phyloP scores from a whole-genome alignment of 2,888 invertebrate species.

The Neuroscelio doddi region DNA sequence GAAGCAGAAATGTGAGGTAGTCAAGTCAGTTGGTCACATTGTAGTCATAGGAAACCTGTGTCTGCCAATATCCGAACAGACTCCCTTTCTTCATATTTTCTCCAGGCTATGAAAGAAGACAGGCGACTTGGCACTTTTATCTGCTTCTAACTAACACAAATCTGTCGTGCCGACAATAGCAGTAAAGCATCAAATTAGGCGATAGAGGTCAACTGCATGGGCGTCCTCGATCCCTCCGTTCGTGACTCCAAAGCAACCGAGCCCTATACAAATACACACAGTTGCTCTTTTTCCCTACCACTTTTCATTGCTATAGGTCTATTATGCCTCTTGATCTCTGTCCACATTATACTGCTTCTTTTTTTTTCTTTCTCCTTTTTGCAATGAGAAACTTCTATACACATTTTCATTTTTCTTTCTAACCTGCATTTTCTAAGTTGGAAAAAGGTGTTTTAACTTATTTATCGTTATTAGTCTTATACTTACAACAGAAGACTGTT shows the following conservation, averaged over 20 bases:
- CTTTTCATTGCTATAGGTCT: conserved; percentile 48
- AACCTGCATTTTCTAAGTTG: too few species aligned
- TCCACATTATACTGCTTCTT: conserved; percentile 51
- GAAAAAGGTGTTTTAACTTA: too few species aligned
- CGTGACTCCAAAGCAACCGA: conserved; percentile 35
- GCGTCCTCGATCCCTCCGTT: conserved; percentile 46
- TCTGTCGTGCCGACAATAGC: conserved; percentile 43
- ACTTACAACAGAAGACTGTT: too few species aligned
- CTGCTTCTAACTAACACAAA: conserved; percentile 32
- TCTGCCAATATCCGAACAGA: background rate
- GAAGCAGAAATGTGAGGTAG: conserved; percentile 3
- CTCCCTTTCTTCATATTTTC: background rate
- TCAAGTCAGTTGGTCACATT: conserved; percentile 1
- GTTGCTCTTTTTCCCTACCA: conserved; percentile 25
- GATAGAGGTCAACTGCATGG: conserved; percentile 64
- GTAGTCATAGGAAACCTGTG: conserved; percentile 4
- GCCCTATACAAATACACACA: conserved; percentile 53
- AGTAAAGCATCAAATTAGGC: conserved; percentile 62
- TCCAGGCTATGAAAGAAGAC: background rate
- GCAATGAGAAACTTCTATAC: too few species aligned
- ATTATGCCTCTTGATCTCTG: conserved; percentile 59
- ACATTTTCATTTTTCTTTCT: too few species aligned
- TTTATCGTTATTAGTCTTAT: too few species aligned
- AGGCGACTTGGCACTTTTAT: conserved; percentile 16
- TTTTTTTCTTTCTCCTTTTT: conserved; percentile 3